Base-by-base conservation (phyloP, 1,140 invertebrate species). In the Spodoptera litura region DNA sequence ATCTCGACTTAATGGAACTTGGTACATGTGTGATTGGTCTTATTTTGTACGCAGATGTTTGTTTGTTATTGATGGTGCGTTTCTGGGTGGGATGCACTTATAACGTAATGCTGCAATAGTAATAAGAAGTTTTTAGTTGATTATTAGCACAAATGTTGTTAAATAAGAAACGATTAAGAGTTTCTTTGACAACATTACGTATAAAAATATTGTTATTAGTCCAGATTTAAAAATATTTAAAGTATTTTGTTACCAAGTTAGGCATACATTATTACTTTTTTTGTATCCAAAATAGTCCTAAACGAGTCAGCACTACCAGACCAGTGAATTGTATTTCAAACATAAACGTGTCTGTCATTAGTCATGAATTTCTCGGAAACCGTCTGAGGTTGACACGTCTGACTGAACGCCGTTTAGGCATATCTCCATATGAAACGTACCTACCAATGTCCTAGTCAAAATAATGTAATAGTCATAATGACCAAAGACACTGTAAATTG, bases 1-100 rank as follows among this genome's bases (percentile, higher is more conserved):
- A 88, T 88, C 85, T 88, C 52, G 64, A 15, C 81, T 78, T 87
- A 83, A 89, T 87, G 83, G 80, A 75, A 55, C 52, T 73, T 64
- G 44, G 53, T 72, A 62, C 78, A 66, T 64, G 68, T 53, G 55
- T 20, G 38, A 78, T 72, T 70, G 66, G 51, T 61, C 51, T 72
- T 38, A 31, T 75, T 52, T 10, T 27, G 59, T 75, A 38, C 27
- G 52, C 59, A 75, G 59, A 75, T 75, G 73, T 64, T 64, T 51
- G 31, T 51, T 62, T 64, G 38, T 75, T 75, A 64, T 64, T 75
- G 38, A 75, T 75, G 73, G 13, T 44, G 8, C 38, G 8, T 4
- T 44, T 44, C 38, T 44, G 38, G 38, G 38, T 44, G 38, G 38
- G 38, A 44, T 44, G 38, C 38, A 44, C 38, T 44, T 38, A 38